Conservation (phyloP, 2,797 vertebrate genomes). For the Ataeniobius toweri region DNA sequence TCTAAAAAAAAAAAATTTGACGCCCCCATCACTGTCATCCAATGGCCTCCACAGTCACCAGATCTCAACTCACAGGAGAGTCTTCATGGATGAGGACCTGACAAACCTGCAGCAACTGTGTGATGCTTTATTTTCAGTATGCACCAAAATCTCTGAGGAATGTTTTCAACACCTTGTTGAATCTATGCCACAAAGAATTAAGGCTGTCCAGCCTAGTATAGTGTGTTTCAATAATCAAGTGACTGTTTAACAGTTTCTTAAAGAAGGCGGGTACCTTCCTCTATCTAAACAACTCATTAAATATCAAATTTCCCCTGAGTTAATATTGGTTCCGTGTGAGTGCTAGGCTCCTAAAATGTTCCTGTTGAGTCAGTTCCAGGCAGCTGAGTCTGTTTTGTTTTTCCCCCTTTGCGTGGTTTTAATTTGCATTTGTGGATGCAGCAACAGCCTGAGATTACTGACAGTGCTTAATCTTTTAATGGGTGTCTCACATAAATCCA, state of each 20-base stretch:
- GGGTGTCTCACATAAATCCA: background rate
- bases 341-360: background rate
- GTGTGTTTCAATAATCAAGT: background rate
- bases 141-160: background rate
- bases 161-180: background rate
- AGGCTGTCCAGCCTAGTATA: background rate
- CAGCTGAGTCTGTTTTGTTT: background rate
- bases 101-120: background rate
- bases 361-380: slow-evolving; percentile 1
- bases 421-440: background rate
- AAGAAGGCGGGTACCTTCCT: background rate
- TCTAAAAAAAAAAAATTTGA: background rate
- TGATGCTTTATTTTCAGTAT: no score
- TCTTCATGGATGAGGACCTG: no score
- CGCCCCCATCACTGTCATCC: no score
- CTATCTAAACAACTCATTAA: background rate
- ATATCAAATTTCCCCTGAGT: background rate
- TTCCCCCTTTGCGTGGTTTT: background rate
- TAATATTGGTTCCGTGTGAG: background rate
- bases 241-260: background rate
- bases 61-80: no score
- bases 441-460: slow-evolving; percentile 17
- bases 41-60: no score
- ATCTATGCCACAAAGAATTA: background rate
- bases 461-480: background rate